Conservation (phyloP, 2,797 vertebrate species). For the Threskiornis aethiopicus region DNA sequence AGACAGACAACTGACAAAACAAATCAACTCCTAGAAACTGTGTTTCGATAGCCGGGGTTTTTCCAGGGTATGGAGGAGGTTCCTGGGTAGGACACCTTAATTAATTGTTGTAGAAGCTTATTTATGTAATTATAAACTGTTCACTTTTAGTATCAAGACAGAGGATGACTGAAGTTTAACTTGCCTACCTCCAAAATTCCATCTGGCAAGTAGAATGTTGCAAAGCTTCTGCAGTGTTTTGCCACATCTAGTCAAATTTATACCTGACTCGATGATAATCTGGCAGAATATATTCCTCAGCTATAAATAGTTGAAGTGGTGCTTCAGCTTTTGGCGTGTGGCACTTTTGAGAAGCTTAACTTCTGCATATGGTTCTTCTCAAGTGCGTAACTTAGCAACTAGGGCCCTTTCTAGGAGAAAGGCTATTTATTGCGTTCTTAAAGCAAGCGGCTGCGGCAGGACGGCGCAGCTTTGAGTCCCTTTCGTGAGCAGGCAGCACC, state of each 20-base stretch:
- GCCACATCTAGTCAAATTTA: neutral
- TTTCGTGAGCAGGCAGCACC: neutral
- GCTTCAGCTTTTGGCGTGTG: neutral
- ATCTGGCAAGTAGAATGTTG: conserved; percentile 18
- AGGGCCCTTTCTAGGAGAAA: neutral
- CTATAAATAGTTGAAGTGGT: neutral
- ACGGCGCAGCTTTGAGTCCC: neutral
- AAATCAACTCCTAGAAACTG: neutral
- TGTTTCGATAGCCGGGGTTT: neutral
- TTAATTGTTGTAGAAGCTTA: neutral
- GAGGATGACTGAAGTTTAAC: neutral
- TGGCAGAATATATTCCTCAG: neutral
- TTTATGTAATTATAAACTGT: conserved; percentile 15
- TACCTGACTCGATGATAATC: neutral
- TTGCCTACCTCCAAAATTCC: conserved; percentile 20
- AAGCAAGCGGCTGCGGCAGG: neutral
- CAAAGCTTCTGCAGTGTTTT: conserved; percentile 12
- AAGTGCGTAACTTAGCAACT: neutral
- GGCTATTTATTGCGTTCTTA: neutral
- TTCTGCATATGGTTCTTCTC: neutral
- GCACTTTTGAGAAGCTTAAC: neutral
- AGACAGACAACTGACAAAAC: neutral
- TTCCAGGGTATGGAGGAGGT: neutral
- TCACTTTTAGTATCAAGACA: neutral
- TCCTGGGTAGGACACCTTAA: neutral